phyloP scores from a whole-genome alignment of 1,140 invertebrate genomes.

The Oedothorax gibbosus region DNA sequence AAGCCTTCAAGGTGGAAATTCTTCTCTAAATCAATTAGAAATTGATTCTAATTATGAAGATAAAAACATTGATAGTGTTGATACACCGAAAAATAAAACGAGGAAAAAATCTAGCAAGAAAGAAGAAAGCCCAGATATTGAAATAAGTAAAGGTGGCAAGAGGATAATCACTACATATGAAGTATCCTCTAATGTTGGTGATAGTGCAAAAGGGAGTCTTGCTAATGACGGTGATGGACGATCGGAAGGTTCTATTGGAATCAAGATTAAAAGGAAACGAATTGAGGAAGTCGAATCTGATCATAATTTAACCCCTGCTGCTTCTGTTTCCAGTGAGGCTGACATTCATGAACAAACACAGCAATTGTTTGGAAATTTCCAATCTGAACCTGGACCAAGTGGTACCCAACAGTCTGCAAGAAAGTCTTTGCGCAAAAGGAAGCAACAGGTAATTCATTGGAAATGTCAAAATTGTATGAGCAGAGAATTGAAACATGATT shows the following conservation, averaged over 20 bases:
- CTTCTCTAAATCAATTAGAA: neutral
- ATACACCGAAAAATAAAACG: neutral
- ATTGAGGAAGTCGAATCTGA: neutral
- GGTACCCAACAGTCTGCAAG: no score
- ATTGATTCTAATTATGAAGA: neutral
- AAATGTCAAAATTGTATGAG: no score
- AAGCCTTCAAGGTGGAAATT: neutral
- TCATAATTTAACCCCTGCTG: no score
- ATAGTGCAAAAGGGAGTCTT: neutral
- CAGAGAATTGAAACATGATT: no score
- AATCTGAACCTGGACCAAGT: no score
- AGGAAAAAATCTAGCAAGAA: neutral
- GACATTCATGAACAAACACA: no score
- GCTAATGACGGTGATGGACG: neutral
- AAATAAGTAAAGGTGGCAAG: neutral
- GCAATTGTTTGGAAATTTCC: no score
- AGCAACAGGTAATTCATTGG: no score
- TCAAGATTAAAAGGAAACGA: neutral
- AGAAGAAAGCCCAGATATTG: neutral
- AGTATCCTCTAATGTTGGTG: no score
- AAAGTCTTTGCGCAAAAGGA: no score
- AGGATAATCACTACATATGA: neutral
- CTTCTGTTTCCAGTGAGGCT: no score
- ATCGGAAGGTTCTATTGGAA: neutral
- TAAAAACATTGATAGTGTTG: neutral